phyloP scores from a whole-genome alignment of 2,113 vertebrate genomes.

The Bos javanicus region DNA sequence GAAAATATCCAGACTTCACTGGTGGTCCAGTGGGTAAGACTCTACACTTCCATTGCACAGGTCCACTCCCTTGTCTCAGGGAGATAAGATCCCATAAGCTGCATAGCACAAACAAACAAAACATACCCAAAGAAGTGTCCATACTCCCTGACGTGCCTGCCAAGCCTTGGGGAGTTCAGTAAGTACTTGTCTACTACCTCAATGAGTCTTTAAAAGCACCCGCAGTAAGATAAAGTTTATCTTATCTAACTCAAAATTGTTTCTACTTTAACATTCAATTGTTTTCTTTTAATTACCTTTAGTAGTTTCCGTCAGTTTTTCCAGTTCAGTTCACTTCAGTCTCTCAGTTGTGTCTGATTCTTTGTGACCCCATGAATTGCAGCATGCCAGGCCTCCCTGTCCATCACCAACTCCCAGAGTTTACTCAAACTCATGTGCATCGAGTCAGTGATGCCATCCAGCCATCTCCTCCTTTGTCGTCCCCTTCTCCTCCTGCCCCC shows the following conservation, averaged over 20 bases:
- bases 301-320: background rate
- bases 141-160: background rate
- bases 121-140: background rate
- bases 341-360: no score
- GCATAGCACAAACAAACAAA: background rate
- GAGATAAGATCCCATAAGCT: background rate
- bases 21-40: background rate
- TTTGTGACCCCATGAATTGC: no score
- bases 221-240: background rate
- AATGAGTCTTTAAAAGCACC: background rate
- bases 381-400: no score
- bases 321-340: background rate
- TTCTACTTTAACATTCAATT: background rate
- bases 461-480: no score
- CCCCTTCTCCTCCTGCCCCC: no score
- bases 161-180: background rate
- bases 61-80: background rate
- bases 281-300: background rate
- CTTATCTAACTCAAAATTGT: background rate
- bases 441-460: no score
- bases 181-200: background rate
- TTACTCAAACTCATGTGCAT: no score
- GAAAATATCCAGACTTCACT: background rate
- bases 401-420: no score
- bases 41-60: background rate